Conservation (phyloP, 2,888 invertebrate genomes). For the Pycnomerus fuliginosus region DNA sequence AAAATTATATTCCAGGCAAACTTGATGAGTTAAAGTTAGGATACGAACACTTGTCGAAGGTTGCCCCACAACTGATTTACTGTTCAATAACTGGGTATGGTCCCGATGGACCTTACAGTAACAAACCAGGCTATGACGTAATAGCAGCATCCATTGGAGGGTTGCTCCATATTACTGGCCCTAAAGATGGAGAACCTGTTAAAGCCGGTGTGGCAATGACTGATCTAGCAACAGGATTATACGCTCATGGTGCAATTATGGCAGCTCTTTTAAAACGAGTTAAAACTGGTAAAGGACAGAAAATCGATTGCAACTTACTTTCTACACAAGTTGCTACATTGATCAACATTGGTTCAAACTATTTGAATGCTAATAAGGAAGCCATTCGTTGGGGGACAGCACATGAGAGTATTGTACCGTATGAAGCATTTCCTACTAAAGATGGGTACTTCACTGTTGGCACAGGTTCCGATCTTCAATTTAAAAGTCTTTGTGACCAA, state of each 20-base stretch:
- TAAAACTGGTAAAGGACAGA: slow-evolving; percentile 81
- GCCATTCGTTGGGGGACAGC: slow-evolving; percentile 87
- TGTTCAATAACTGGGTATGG: slow-evolving; percentile 96
- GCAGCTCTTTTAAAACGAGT: slow-evolving; percentile 80
- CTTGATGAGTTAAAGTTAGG: slow-evolving; percentile 73
- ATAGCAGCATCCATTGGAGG: slow-evolving; percentile 94
- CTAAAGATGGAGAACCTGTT: slow-evolving; percentile 77
- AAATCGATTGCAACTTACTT: slow-evolving; percentile 90
- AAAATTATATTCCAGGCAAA: slow-evolving; percentile 94
- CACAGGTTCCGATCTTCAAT: slow-evolving; percentile 82
- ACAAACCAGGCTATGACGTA: slow-evolving; percentile 93
- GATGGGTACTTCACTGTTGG: slow-evolving; percentile 86
- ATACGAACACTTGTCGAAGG: slow-evolving; percentile 68
- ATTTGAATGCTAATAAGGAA: slow-evolving; percentile 79
- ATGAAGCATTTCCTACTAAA: slow-evolving; percentile 82
- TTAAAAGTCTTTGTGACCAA: slow-evolving; percentile 67
- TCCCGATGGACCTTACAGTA: slow-evolving; percentile 78
- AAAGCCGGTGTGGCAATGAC: slow-evolving; percentile 93
- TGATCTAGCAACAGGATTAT: slow-evolving; percentile 90
- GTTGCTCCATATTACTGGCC: slow-evolving; percentile 85
- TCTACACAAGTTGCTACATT: slow-evolving; percentile 89
- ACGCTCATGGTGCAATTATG: slow-evolving; percentile 92
- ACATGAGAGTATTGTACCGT: slow-evolving; percentile 93
- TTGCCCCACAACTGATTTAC: slow-evolving; percentile 82
- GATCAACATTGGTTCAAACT: slow-evolving; percentile 87